Percentiles rank a stretch among this genome's conserved stretches.
These are phyloP conservation scores for Chiropotes sagulatus DNA, from an alignment of 2,797 vertebrate species.

Conservation along the genomic window DNA sequence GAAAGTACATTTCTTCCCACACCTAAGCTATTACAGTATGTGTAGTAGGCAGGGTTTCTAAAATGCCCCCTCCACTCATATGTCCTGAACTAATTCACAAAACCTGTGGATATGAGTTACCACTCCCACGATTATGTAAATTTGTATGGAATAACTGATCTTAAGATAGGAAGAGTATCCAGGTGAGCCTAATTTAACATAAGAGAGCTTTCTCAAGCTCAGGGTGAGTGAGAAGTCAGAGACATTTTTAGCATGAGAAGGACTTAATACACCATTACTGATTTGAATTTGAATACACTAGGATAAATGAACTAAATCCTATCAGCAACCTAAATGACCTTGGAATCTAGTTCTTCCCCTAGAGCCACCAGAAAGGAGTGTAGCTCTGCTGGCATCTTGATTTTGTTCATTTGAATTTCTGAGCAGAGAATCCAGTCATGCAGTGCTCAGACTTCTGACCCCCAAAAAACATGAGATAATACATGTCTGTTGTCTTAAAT, in stretches of 20 bases:
- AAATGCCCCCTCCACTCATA: background rate
- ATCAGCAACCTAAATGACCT: background rate
- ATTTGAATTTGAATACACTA: background rate
- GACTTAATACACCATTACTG: background rate
- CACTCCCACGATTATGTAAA: background rate
- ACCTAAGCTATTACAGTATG: background rate
- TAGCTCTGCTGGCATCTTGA: background rate
- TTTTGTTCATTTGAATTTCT: background rate
- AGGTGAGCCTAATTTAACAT: background rate
- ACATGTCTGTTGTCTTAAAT: background rate
- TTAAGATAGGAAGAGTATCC: background rate
- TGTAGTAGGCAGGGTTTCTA: background rate
- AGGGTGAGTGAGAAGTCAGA: background rate
- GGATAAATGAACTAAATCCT: background rate
- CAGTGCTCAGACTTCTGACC: background rate
- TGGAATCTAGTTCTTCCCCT: background rate
- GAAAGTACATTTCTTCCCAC: background rate
- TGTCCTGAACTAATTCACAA: background rate
- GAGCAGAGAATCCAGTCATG: background rate
- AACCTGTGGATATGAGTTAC: background rate
- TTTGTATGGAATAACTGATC: background rate
- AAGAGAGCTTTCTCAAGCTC: background rate
- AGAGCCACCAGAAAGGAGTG: background rate
- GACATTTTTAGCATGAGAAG: background rate
- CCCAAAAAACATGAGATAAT: background rate